A percentile compares a stretch with the other conserved stretches of the same genome.
These are phyloP conservation scores for Hetaerina titia DNA, from an alignment of 2,888 invertebrate species.

Conservation along the genomic window DNA sequence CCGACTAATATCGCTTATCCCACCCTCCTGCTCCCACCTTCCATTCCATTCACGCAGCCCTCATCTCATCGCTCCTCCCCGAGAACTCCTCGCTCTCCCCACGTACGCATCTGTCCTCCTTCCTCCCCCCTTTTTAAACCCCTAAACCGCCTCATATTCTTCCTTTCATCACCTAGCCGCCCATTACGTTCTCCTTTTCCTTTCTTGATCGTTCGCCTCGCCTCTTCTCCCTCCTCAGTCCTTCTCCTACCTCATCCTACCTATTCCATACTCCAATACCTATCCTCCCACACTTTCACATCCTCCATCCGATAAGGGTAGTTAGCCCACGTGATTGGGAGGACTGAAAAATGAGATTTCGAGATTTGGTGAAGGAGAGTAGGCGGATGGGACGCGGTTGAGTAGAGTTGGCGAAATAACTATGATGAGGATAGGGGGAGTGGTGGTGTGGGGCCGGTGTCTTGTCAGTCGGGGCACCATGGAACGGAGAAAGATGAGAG, in stretches of 20 bases:
- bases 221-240: neutral
- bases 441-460: too few relatives aligned
- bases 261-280: neutral
- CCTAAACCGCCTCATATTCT: slow-evolving; percentile 7
- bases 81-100: neutral
- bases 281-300: neutral
- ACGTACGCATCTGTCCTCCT: neutral
- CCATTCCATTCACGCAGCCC: neutral
- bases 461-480: too few relatives aligned
- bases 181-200: slow-evolving; percentile 23
- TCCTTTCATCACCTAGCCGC: slow-evolving; percentile 20
- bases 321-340: neutral
- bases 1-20: neutral
- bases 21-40: neutral
- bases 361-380: neutral
- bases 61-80: neutral
- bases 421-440: too few relatives aligned
- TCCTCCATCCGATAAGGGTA: slow-evolving; percentile 27
- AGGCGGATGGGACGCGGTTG: neutral
- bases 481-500: too few relatives aligned
- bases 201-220: neutral
- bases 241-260: too few relatives aligned
- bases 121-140: neutral
- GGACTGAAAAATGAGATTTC: neutral
- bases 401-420: neutral